Evolutionary conservation across 1,140 invertebrate species (phyloP), one percentile per base, ranked within the genome.

Genomic region (Drosophila sproati): DNA sequence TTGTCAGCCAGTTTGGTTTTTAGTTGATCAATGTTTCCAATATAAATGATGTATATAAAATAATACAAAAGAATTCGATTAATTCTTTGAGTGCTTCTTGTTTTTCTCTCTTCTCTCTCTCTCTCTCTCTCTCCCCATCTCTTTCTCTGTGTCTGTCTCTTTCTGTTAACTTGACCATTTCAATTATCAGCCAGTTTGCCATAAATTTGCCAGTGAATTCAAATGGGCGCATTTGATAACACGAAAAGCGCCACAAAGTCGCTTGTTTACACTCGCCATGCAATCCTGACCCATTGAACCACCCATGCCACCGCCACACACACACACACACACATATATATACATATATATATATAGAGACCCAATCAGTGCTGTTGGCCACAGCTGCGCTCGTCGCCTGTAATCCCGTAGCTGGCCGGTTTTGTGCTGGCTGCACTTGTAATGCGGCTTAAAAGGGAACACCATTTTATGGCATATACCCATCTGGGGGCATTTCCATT

Each of bases 351-450:
- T 20, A 20, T 20, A 20, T 20, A 20, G 20, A 20, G 20, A 20
- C 20, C 39, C 63, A 73, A 73, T 70, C 75, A 54, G 66, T 56
- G 73, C 12, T 60, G 5, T 43, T 41, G 80, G 69, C 70, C 83
- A 52, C 82, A 88, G 83, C 83, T 88, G 83, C 73, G 87, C 76
- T 88, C 78, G 73, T 78, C 48, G 82, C 80, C 85, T 80, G 85
- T 88, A 88, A 88, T 88, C 85, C 85, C 62, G 54, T 51, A 51
- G 51, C 77, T 59, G 63, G 54, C 10, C 10, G 39, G 3, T 43
- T 43, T 43, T 43, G 20, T 20, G 2, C 39, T 75, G 57, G 77
- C 77, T 81, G 85, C 86, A 90, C 85, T 88, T 89, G 85, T 88
- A 88, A 88, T 88, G 81, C 85, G 85, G 85, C 85, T 88, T 88